These are phyloP conservation scores for Brachyptera putata DNA, from an alignment of 2,888 invertebrate species.

Conservation along the genomic window DNA sequence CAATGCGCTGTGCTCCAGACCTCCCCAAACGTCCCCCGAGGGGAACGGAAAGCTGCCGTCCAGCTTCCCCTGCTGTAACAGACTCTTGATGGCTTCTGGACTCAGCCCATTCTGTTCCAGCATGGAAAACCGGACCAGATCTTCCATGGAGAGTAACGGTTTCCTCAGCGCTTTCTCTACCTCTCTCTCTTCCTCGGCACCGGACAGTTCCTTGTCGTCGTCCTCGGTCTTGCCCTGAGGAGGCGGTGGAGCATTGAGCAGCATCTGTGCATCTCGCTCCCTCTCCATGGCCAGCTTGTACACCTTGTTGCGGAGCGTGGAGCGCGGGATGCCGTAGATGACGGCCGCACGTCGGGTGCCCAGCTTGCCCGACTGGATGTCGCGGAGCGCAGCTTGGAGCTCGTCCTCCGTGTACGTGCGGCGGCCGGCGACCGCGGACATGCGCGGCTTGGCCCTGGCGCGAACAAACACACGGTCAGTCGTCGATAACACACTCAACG, in stretches of 20 bases:
- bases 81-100: constrained; percentile 42
- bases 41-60: constrained; percentile 26
- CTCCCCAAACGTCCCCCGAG: constrained; percentile 35
- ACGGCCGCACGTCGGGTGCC: constrained; percentile 92
- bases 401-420: constrained; percentile 94
- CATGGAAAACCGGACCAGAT: constrained; percentile 51
- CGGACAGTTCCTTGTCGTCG: constrained; percentile 56
- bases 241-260: constrained; percentile 21
- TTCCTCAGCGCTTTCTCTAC: constrained; percentile 55
- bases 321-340: constrained; percentile 93
- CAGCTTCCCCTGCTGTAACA: constrained; percentile 49
- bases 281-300: constrained; percentile 74
- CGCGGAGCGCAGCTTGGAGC: constrained; percentile 86
- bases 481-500: too few species aligned
- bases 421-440: constrained; percentile 52
- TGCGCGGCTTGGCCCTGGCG: constrained; percentile 64
- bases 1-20: constrained; percentile 48
- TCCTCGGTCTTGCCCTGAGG: constrained; percentile 39
- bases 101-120: constrained; percentile 22
- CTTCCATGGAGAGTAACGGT: constrained; percentile 55
- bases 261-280: constrained; percentile 54
- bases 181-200: constrained; percentile 57
- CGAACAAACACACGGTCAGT: too few species aligned
- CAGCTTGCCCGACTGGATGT: constrained; percentile 88
- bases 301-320: constrained; percentile 92